phyloP scores from a whole-genome alignment of 2,113 vertebrate genomes.

The Entelurus aequoreus region DNA sequence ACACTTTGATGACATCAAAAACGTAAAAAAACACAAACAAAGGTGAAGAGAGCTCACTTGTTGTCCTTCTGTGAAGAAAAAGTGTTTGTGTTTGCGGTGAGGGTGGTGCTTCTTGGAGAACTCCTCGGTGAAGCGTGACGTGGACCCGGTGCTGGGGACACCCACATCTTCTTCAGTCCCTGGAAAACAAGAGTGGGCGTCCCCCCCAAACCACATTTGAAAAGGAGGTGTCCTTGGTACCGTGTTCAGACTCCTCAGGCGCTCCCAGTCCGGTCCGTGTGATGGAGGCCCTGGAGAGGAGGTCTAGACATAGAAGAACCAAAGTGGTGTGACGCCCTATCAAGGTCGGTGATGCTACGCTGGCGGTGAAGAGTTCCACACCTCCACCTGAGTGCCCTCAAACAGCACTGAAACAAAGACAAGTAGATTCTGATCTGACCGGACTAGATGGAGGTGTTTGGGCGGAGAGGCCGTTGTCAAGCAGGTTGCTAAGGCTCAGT shows the following conservation, averaged over 20 bases:
- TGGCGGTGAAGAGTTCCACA: slow-evolving; percentile 62
- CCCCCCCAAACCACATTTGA: slow-evolving; percentile 23
- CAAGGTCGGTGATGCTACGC: slow-evolving; percentile 65
- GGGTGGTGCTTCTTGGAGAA: slow-evolving; percentile 69
- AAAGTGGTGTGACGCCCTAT: slow-evolving; percentile 49
- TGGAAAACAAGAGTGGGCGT: slow-evolving; percentile 65
- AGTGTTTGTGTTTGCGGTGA: slow-evolving; percentile 73
- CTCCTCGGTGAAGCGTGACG: slow-evolving; percentile 75
- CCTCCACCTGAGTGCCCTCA: slow-evolving; percentile 49
- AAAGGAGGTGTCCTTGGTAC: slow-evolving; percentile 54
- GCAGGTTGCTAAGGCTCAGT: slow-evolving; percentile 93
- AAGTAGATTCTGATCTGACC: slow-evolving; percentile 53
- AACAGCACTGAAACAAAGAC: slow-evolving; percentile 54
- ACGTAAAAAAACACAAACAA: slow-evolving; percentile 71
- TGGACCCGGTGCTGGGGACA: slow-evolving; percentile 70
- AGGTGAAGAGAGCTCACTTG: slow-evolving; percentile 33
- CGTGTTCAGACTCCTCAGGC: slow-evolving; percentile 48
- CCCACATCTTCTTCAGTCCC: slow-evolving; percentile 61
- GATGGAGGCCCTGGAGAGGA: slow-evolving; percentile 37
- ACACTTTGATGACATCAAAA: slow-evolving; percentile 13
- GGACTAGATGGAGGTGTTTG: slow-evolving; percentile 75
- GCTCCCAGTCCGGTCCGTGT: slow-evolving; percentile 37
- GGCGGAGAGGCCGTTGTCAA: slow-evolving; percentile 82
- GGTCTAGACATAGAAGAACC: slow-evolving; percentile 41
- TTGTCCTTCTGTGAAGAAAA: slow-evolving; percentile 80